Evolutionary conservation across 2,797 vertebrate genomes (phyloP), one percentile per base, ranked within the genome.

Genomic region (Arctocebus calabarensis): DNA sequence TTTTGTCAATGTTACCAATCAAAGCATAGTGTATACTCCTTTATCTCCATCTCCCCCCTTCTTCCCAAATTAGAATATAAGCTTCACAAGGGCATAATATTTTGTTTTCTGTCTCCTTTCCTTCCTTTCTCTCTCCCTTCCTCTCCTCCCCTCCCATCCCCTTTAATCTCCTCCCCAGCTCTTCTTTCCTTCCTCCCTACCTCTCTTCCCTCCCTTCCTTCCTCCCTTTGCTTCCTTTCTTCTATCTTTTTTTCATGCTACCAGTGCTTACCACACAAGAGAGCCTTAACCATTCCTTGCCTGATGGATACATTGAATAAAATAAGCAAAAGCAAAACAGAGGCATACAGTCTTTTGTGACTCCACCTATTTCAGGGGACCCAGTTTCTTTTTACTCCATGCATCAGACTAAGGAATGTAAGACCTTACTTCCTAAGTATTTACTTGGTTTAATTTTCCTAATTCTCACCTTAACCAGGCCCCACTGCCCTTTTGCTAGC

Each of bases 321-420:
- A 55, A 79, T 34, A 34, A 70, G 34, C 20, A 81, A 82, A 10
- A 77, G n/a, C 4, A 40, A 27, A 66, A 66, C 2, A 59, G 1
- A 8, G 23, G 0, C 2, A 55, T 7, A 23, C 6, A 91, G 14
- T 43, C 5, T 12, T 52, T 68, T 81, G 17, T 59, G 37, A 6
- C 2, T 90, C 2, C 27, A 87, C 3, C 20, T 57, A 22, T 5
- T 25, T 48, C 23, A 48, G 55, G 40, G 29, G 40, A 25, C 8
- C 23, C 43, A 14, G 3, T 55, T 90, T 12, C 32, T 91, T 29
- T 74, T 14, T 13, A 13, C 14, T 13, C 13, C 7, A 17, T 20
- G 0, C 0, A 48, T 2, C 19, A 19, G 2, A 1, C 29, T 22
- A 78, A 66, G 9, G 4, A 79, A 29, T 57, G 3, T n/a, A 70